Base-by-base conservation (phyloP, 2,113 vertebrate genomes). In the Pluvialis apricaria region DNA sequence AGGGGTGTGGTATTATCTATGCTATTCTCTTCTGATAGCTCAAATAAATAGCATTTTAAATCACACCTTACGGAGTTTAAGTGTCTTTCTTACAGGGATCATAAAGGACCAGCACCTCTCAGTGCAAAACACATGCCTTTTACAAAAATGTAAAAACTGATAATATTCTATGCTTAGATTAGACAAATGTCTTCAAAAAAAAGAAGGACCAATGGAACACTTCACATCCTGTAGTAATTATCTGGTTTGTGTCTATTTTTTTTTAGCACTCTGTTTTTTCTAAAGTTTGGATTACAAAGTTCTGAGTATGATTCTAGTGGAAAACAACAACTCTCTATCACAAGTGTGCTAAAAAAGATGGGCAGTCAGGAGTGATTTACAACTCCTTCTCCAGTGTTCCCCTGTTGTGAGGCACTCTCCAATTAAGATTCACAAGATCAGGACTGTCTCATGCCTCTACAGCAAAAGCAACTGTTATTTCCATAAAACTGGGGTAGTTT, bases 261-360 rank as follows among this genome's bases (percentile, higher is more conserved):
- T 70, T 73, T 58, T 21, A 47, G 15, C 24, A 38, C 2, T 1
- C 6, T 26, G 6, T 0, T 69, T 78, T 55, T 24, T 42, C 15
- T 57, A 0, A 36, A 55, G 31, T 49, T 60, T 55, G 36, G 16
- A n/a, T 40, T 49, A 55, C 54, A 70, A 76, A 65, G 51, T 64
- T 28, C 12, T 28, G 15, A 83, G 6, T 29, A 13, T 16, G 20
- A n/a, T 20, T 79, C 16, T 75, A 58, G 58, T 15, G 29, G 13
- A 62, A 92, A 73, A 54, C 15, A 66, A 42, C 17, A 34, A 21
- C 20, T 52, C 34, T n/a, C 29, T 11, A 40, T 13, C 15, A 36
- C 1, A 5, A 65, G 6, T 6, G 8, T 31, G 38, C 54, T 70
- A 34, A 52, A 36, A 52, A 8, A 31, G 61, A 58, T 1, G 1